These are phyloP conservation scores for Gila orcuttii DNA, from an alignment of 2,113 vertebrate species.

Conservation along the genomic window DNA sequence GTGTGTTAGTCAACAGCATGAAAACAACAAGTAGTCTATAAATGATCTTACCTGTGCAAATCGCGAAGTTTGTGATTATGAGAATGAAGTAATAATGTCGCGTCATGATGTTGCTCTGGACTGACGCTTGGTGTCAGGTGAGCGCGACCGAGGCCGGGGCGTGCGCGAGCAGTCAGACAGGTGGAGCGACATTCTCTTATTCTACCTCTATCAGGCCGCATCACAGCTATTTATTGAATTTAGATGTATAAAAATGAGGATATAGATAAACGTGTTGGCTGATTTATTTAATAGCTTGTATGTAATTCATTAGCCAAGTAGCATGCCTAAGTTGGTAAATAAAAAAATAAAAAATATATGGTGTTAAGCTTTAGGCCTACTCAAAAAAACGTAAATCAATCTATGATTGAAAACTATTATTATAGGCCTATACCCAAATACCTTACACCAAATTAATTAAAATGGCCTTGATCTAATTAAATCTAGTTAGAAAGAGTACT, in stretches of 20 bases:
- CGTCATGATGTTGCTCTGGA: neutral
- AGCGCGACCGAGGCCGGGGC: neutral
- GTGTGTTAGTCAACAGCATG: neutral
- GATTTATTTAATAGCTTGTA: neutral
- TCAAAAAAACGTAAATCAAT: neutral
- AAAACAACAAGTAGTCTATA: neutral
- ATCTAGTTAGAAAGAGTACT: neutral
- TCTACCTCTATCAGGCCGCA: too few relatives aligned
- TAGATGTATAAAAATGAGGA: neutral
- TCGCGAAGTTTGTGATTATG: neutral
- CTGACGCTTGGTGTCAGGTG: neutral
- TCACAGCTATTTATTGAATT: neutral
- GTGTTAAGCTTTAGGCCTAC: too few relatives aligned
- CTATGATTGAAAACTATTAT: neutral
- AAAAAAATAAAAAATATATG: neutral
- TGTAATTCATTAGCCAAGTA: neutral
- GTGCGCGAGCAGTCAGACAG: conserved; percentile 11
- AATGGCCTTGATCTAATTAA: neutral
- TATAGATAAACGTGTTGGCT: neutral
- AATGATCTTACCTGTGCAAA: conserved; percentile 13
- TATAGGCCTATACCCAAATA: neutral
- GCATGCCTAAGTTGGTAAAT: neutral
- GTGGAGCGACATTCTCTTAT: conserved; percentile 1
- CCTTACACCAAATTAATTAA: neutral
- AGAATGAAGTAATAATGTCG: neutral